Percentiles rank a stretch among this genome's conserved stretches.
Evolutionary conservation across 2,888 invertebrate genomes (phyloP).

Genomic region (Cynaeus angustus): DNA sequence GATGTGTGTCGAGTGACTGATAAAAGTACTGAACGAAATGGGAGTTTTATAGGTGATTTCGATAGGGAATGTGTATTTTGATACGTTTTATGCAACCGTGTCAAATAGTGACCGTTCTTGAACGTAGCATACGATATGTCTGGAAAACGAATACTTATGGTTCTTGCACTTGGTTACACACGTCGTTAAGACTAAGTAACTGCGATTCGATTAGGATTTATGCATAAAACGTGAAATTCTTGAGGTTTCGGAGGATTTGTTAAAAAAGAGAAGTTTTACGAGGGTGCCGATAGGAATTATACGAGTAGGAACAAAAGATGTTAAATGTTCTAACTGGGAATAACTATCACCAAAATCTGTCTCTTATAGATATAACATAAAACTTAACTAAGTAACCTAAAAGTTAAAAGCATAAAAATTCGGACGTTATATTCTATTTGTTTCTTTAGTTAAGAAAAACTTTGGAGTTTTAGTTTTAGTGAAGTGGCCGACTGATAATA

Average conservation of each 20-base stretch:
- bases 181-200: slow-evolving; percentile 9
- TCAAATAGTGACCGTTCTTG: slow-evolving; percentile 58
- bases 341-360: too few relatives aligned
- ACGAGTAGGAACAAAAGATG: too few relatives aligned
- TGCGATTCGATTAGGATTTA: slow-evolving; percentile 40
- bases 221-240: slow-evolving; percentile 30
- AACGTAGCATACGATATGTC: slow-evolving; percentile 58
- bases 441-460: too few relatives aligned
- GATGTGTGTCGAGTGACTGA: slow-evolving; percentile 59
- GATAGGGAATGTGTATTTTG: slow-evolving; percentile 56
- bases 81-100: slow-evolving; percentile 60
- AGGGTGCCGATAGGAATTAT: background rate
- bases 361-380: too few relatives aligned
- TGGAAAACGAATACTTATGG: slow-evolving; percentile 57
- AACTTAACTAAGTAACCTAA: too few relatives aligned
- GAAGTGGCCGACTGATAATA: too few relatives aligned
- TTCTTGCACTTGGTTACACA: slow-evolving; percentile 51
- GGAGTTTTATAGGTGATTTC: slow-evolving; percentile 59
- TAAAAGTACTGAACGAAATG: slow-evolving; percentile 55
- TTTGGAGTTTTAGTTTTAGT: too few relatives aligned
- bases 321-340: too few relatives aligned
- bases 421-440: too few relatives aligned
- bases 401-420: too few relatives aligned
- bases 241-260: background rate
- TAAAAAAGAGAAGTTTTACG: slow-evolving; percentile 4